Evolutionary conservation across 2,113 vertebrate species (phyloP), one percentile per base, ranked within the genome.

Genomic region (Chrysemys picta): DNA sequence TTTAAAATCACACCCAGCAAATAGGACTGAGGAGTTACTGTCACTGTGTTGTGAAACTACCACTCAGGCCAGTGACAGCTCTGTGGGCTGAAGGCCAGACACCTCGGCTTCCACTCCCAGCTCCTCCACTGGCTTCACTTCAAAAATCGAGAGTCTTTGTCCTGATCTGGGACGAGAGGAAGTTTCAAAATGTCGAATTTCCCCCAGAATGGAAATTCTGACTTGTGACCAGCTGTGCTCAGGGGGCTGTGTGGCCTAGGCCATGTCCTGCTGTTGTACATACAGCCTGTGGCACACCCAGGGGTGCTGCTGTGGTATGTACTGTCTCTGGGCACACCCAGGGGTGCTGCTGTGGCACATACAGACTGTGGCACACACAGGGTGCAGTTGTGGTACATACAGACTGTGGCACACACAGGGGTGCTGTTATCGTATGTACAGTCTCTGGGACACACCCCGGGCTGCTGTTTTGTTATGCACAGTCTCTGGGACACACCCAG

Each of bases 171-270:
- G 38, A 96, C 82, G 5, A 94, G 81, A 92, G 83, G 42, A 93
- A 89, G 38, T 1, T 2, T 82, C 72, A 52, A 89, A 92, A 38
- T 57, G 81, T 90, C 93, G 52, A 82, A 84, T 94, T 96, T 96
- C 84, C 79, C 85, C 57, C 1, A 1, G 45, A 90, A 78, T 0
- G 0, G 91, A 97, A 89, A 88, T 78, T 50, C 45, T 50, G 82
- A 94, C 56, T 0, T 0, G 76, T 47, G 49, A 17, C 69, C 0
- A 0, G 22, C 35, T 25, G 76, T 90, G 69, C 16, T 62, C 49
- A 35, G 22, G 0, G 1, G 35, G 6, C 56, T 59, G n/a, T 19
- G 5, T 0, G 0, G 4, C 31, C 8, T 80, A 1, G 11, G 72
- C 65, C 31, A 35, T 3, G 35, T 59, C 35, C 6, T 19, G 65